phyloP scores from a whole-genome alignment of 1,140 invertebrate genomes.

The Linepithema humile region DNA sequence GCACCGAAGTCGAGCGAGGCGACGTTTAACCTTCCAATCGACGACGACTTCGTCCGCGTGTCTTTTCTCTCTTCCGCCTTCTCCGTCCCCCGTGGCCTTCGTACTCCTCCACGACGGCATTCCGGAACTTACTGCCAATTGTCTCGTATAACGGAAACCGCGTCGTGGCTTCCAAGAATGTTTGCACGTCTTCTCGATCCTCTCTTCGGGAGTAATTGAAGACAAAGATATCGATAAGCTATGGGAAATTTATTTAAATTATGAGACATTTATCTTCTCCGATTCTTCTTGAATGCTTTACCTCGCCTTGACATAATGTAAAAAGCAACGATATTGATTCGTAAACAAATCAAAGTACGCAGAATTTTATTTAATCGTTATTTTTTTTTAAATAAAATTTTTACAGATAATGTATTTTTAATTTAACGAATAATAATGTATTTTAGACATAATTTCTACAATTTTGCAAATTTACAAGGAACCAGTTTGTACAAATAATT shows the following conservation, averaged over 20 bases:
- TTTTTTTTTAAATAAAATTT: no score
- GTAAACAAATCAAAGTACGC: not conserved
- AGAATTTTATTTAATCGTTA: no score
- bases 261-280: not conserved
- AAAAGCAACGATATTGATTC: no score
- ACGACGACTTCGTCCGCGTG: slow-evolving; percentile 15
- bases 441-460: not conserved
- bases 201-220: not conserved
- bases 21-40: slow-evolving; percentile 51
- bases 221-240: not conserved
- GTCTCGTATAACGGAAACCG: slow-evolving; percentile 26
- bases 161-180: not conserved
- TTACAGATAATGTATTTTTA: not conserved
- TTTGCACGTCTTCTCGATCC: slow-evolving; percentile 5
- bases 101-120: not conserved
- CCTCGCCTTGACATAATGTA: no score
- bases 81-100: not conserved
- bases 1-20: slow-evolving; percentile 12
- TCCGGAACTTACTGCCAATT: not conserved
- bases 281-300: not conserved
- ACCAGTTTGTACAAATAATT: not conserved
- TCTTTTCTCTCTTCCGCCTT: not conserved
- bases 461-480: not conserved
- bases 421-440: not conserved
- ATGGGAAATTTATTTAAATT: not conserved